phyloP scores from a whole-genome alignment of 1,140 invertebrate species.

The Bombus sylvicola region DNA sequence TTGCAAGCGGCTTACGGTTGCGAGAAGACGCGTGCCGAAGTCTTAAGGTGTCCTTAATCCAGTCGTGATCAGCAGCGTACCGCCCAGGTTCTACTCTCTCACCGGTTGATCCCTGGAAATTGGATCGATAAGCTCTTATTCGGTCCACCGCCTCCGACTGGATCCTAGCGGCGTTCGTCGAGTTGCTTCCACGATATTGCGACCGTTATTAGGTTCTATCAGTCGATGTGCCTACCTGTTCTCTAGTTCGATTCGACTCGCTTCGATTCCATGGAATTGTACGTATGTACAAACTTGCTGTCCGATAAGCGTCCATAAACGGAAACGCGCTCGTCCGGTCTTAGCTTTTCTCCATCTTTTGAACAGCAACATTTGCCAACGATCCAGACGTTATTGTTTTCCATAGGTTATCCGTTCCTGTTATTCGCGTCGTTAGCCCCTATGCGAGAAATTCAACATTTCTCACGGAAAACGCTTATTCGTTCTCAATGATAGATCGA shows the following conservation, averaged over 20 bases:
- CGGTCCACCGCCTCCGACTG: conserved; percentile 39
- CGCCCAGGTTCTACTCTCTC: conserved; percentile 50
- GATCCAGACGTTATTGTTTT: neutral
- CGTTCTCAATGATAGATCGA: neutral
- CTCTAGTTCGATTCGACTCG: neutral
- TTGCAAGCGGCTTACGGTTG: conserved; percentile 52
- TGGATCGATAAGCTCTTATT: conserved; percentile 70
- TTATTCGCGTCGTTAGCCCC: neutral
- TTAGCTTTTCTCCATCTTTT: neutral
- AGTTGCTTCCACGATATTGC: conserved; percentile 17
- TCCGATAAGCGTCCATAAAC: conserved; percentile 2
- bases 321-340: neutral
- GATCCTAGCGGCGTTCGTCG: conserved; percentile 13
- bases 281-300: neutral
- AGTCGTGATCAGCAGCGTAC: conserved; percentile 57
- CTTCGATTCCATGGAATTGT: neutral
- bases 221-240: neutral
- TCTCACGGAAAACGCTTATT: neutral
- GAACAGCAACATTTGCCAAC: neutral
- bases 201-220: conserved; percentile 21
- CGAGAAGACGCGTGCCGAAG: conserved; percentile 61
- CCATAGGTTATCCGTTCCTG: neutral
- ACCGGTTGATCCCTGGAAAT: conserved; percentile 65
- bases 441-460: neutral
- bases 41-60: conserved; percentile 69